phyloP scores from a whole-genome alignment of 30 jellyfish, hydroid and myxozoan genomes.

The Turritopsis dohrnii region DNA sequence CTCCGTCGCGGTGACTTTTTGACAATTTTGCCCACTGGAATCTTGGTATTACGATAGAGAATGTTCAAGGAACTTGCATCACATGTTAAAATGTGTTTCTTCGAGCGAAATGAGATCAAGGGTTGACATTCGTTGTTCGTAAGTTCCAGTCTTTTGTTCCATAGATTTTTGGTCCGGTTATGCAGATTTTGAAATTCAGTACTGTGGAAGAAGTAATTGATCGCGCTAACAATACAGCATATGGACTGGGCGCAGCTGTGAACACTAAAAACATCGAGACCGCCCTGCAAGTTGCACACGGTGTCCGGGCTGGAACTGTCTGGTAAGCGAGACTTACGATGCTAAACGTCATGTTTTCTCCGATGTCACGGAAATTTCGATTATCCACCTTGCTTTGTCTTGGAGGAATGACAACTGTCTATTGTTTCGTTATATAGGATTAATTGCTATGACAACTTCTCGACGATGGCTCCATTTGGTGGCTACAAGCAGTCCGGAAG shows the following conservation, averaged over 20 bases:
- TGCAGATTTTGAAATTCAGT: slow-evolving; percentile 75
- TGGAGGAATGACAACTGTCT: background rate
- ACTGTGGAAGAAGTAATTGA: slow-evolving; percentile 67
- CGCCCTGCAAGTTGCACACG: slow-evolving; percentile 77
- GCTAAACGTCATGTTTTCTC: background rate
- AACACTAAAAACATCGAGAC: slow-evolving; percentile 54
- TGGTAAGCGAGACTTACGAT: slow-evolving; percentile 52
- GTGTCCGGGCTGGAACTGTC: slow-evolving; percentile 90
- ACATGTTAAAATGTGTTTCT: too few relatives aligned
- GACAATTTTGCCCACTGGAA: too few relatives aligned
- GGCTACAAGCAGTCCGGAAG: slow-evolving; percentile 98
- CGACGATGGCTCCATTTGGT: slow-evolving; percentile 80
- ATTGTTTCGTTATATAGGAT: slow-evolving; percentile 44
- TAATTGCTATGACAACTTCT: slow-evolving; percentile 69
- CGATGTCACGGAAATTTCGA: background rate
- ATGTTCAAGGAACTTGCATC: too few relatives aligned
- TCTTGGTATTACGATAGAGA: too few relatives aligned
- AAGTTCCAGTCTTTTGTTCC: background rate
- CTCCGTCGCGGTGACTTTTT: too few relatives aligned
- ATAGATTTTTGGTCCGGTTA: slow-evolving; percentile 97
- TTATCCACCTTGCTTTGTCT: background rate
- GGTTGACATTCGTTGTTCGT: background rate
- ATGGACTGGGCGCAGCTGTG: slow-evolving; percentile 96
- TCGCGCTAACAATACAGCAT: slow-evolving; percentile 77
- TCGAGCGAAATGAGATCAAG: background rate